phyloP scores from a whole-genome alignment of 2,113 vertebrate genomes.

The Dermatemys mawii region DNA sequence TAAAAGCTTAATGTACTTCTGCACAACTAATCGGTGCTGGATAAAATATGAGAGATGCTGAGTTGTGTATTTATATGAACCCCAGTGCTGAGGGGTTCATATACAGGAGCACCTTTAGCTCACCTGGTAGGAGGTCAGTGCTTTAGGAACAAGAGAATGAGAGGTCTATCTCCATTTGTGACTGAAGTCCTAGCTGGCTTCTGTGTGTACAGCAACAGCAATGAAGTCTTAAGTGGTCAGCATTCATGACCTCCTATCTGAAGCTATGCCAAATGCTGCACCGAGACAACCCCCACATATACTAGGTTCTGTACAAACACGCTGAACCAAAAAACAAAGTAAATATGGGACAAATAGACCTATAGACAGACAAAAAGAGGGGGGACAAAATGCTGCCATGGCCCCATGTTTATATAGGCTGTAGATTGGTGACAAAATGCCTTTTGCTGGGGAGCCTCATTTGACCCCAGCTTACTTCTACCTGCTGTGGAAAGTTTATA shows the following conservation, averaged over 20 bases:
- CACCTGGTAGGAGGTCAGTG: not conserved
- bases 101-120: not conserved
- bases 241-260: not conserved
- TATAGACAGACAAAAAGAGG: constrained; percentile 1
- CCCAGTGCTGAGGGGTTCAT: not conserved
- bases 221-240: not conserved
- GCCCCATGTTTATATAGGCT: not conserved
- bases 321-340: constrained; percentile 35
- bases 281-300: not conserved
- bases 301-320: not conserved
- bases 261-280: not conserved
- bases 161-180: not conserved
- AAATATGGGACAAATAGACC: not conserved
- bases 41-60: not conserved
- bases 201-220: not conserved
- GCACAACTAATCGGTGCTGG: not conserved
- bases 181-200: not conserved
- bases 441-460: constrained; percentile 29
- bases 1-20: not conserved
- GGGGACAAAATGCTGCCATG: constrained; percentile 8
- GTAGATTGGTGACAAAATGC: constrained; percentile 35
- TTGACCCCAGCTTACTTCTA: constrained; percentile 20
- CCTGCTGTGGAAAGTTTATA: not conserved
- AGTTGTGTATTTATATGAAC: not conserved
- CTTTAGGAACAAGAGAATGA: not conserved